Base-by-base conservation (phyloP, 2,888 invertebrate species). In the Druceiella hillmani region DNA sequence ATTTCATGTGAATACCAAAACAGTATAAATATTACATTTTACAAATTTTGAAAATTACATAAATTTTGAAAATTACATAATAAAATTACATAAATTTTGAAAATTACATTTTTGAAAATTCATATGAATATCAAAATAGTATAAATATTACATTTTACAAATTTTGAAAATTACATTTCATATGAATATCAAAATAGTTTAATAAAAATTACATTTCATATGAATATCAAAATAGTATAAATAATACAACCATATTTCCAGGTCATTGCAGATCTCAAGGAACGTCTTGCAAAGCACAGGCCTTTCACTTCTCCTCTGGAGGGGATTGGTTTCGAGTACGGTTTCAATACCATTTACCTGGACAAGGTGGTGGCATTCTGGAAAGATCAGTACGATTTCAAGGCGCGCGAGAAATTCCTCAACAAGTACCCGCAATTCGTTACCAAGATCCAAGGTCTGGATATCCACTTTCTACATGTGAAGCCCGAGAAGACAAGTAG, bases 351-450 rank as follows among this genome's bases (percentile, higher is more conserved):
- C 1, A 59, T 64, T 7, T 69, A 64, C 36, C 52, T 79, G 24
- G 56, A 65, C 31, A 58, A 57, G 13, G 57, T 79, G 10, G 47
- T 74, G 3, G 57, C 70, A 2, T 72, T 79, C 54, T 83, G 83
- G 83, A 58, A 58, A 17, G 72, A 69, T 1, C 67, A 78, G 36
- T 87, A 82, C 56, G 67, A 83, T 50, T 87, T 85, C 83, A 58
- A 61, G 16, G 63, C 75, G 47, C 65, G 81, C 4, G 78, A 83
- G 54, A 55, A 55, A 9, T 61, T 64, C 30, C 55, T 87, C 26
- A 87, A 87, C 53, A 59, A 72, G 39, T 79, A 74, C 50, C 76
- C 79, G 0, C 85, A 88, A 33, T 88, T 73, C 57, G 76, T 66
- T 40, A 86, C 86, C 0, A 75, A 76, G 36, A 79, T 89, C 34